These are phyloP conservation scores for human DNA, from an alignment of 2,113 vertebrate species.

Conservation along the genomic window GRCh38 chr5:175731001-175731500, in stretches of 20 bases:
- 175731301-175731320: background rate
- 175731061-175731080: background rate
- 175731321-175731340: background rate
- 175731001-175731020: background rate
- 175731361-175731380: background rate
- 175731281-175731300: background rate
- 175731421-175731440: background rate
- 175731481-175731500: background rate
- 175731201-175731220: fast-evolving
- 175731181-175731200: background rate
- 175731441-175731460: background rate
- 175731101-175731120: background rate
- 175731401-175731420: background rate
- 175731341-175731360: background rate
- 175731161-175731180: fast-evolving
- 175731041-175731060: background rate
- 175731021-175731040: background rate
- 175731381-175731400: background rate
- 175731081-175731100: background rate
- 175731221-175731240: background rate
- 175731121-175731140: background rate
- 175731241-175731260: background rate
- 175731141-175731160: background rate
- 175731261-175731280: background rate
- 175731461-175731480: background rate